Conservation (phyloP, 1,140 invertebrate species). For the Charaxes varanes region DNA sequence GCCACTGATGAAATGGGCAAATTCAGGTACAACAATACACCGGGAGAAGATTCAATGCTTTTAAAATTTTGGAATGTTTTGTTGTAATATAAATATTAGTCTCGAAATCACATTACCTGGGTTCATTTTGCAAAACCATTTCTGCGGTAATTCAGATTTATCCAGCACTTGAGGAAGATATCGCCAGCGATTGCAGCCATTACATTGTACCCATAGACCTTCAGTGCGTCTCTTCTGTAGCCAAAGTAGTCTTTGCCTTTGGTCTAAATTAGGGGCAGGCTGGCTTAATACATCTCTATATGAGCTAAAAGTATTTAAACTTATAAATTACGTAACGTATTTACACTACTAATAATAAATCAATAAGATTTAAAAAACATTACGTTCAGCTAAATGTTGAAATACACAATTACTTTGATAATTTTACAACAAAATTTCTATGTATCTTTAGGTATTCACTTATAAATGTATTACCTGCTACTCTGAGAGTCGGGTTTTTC, state of each 20-base stretch:
- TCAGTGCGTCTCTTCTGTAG: slow-evolving; percentile 66
- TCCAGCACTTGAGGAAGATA: slow-evolving; percentile 74
- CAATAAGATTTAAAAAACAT: not conserved
- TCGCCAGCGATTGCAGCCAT: slow-evolving; percentile 76
- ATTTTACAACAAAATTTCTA: too few species aligned
- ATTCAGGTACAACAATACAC: too few species aligned
- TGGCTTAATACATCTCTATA: slow-evolving; percentile 51
- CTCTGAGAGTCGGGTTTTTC: slow-evolving; percentile 11
- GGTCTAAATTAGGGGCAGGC: slow-evolving; percentile 30
- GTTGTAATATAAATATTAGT: too few species aligned
- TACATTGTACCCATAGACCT: slow-evolving; percentile 78
- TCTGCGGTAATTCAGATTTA: slow-evolving; percentile 74
- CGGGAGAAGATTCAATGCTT: too few species aligned
- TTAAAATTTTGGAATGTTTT: too few species aligned
- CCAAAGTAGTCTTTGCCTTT: slow-evolving; percentile 49
- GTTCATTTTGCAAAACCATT: slow-evolving; percentile 80
- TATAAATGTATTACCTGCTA: slow-evolving; percentile 11
- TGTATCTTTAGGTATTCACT: too few species aligned
- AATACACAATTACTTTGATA: too few species aligned
- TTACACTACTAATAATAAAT: not conserved
- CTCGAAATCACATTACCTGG: too few species aligned
- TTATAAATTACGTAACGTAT: not conserved
- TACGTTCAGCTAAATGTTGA: too few species aligned
- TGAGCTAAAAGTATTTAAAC: slow-evolving; percentile 5
- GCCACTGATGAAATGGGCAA: too few species aligned